Conservation (phyloP, 2,797 vertebrate genomes). For the Sebastes cheni region DNA sequence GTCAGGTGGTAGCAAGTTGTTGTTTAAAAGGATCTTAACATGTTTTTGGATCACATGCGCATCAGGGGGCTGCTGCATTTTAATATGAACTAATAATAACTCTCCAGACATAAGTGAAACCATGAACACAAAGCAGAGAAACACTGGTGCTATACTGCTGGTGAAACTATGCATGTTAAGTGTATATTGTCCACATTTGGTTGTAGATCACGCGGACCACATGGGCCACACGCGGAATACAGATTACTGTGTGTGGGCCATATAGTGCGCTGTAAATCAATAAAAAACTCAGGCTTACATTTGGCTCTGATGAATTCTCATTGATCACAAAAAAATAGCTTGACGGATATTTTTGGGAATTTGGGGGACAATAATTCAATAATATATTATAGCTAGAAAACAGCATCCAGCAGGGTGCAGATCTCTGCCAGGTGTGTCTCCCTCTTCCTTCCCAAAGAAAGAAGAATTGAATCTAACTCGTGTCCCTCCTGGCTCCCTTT, state of each 20-base stretch:
- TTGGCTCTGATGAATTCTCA: neutral
- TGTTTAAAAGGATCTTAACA: slow-evolving; percentile 34
- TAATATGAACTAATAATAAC: neutral
- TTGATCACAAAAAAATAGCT: neutral
- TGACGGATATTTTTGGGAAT: neutral
- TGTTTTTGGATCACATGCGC: slow-evolving; percentile 16
- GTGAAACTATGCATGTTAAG: neutral
- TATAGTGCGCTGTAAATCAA: neutral
- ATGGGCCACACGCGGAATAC: neutral
- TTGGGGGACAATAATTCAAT: neutral
- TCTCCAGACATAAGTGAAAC: neutral
- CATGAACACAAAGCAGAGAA: neutral
- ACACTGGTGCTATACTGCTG: neutral
- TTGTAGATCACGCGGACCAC: neutral
- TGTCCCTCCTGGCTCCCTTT: neutral
- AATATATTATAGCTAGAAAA: neutral
- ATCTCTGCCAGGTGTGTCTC: neutral
- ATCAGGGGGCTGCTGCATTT: neutral
- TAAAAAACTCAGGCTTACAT: neutral
- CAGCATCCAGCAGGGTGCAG: neutral
- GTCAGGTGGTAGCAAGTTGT: slow-evolving; percentile 40
- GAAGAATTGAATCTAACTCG: neutral
- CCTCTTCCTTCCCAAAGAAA: too few relatives aligned
- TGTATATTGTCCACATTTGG: neutral
- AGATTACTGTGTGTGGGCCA: neutral